These are phyloP conservation scores for Aquatica leii DNA, from an alignment of 2,888 invertebrate species.

Conservation along the genomic window DNA sequence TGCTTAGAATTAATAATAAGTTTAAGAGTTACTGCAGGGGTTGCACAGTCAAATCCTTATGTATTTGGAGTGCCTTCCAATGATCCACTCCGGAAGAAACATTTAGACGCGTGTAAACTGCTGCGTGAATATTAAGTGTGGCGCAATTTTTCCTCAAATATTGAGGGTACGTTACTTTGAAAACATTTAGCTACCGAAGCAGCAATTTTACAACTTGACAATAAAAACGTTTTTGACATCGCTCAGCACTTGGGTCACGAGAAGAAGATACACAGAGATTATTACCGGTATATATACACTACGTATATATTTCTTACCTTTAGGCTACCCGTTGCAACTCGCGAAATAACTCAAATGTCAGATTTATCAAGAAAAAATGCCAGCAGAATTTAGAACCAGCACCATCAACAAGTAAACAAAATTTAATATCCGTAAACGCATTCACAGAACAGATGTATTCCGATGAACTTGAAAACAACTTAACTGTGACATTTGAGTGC, in stretches of 20 bases:
- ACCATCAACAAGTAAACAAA: no score
- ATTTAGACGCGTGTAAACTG: neutral
- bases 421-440: no score
- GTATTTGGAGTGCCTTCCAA: neutral
- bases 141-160: neutral
- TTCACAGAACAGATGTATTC: no score
- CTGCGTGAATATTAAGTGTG: neutral
- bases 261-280: neutral
- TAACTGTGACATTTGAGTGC: no score
- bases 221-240: neutral
- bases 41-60: neutral
- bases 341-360: neutral
- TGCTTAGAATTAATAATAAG: neutral
- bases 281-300: neutral
- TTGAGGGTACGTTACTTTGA: neutral
- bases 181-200: neutral
- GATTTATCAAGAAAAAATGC: no score
- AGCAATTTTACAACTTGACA: neutral
- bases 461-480: no score
- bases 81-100: neutral
- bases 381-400: no score
- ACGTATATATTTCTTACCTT: neutral
- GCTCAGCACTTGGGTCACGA: neutral
- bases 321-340: neutral
- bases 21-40: neutral